phyloP scores from a whole-genome alignment of 2,888 invertebrate species.

The Microctonus hyperodae region DNA sequence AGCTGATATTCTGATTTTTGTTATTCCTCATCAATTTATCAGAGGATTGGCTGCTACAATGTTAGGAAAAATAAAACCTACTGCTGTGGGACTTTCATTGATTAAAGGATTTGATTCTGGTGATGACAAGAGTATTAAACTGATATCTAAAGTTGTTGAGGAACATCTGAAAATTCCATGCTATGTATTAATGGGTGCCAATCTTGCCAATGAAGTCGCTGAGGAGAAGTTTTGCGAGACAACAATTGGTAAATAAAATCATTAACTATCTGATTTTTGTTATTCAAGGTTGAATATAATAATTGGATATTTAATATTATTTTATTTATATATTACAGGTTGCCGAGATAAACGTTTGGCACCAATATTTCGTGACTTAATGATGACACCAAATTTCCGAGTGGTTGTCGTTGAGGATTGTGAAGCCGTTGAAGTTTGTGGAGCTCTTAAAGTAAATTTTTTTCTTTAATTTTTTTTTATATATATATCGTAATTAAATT shows the following conservation, averaged over 20 bases:
- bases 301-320: background rate
- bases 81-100: constrained; percentile 70
- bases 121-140: constrained; percentile 65
- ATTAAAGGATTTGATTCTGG: constrained; percentile 69
- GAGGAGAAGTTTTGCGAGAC: constrained; percentile 75
- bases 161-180: constrained; percentile 68
- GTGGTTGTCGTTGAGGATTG: constrained; percentile 72
- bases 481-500: background rate
- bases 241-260: constrained; percentile 65
- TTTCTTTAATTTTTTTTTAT: background rate
- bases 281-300: background rate
- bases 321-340: constrained; percentile 47
- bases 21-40: constrained; percentile 75
- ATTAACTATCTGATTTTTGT: background rate
- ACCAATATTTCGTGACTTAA: constrained; percentile 67
- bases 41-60: constrained; percentile 66
- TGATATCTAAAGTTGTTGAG: constrained; percentile 71
- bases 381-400: constrained; percentile 72
- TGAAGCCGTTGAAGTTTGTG: constrained; percentile 74
- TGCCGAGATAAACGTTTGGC: constrained; percentile 64
- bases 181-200: constrained; percentile 76
- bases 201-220: constrained; percentile 74
- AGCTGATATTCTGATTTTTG: constrained; percentile 73
- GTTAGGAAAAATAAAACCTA: constrained; percentile 68
- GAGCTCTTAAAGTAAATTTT: constrained; percentile 66